Base-by-base conservation (phyloP, 2,113 vertebrate genomes). In the Chaenocephalus aceratus region DNA sequence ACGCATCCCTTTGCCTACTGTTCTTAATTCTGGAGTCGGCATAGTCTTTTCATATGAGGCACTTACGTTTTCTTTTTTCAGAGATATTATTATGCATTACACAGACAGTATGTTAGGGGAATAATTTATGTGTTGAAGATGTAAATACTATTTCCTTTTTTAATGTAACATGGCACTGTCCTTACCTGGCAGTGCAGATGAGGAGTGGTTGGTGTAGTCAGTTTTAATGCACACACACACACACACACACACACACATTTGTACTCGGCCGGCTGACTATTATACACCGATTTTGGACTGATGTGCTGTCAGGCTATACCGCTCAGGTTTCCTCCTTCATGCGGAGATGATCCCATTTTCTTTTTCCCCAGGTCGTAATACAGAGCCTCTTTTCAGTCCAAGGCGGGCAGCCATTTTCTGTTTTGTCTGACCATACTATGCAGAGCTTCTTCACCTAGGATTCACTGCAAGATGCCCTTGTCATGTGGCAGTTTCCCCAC, bases 41-140 rank as follows among this genome's bases (percentile, higher is more conserved):
- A 34, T 86, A 65, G 80, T 72, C 75, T 75, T 89, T 89, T 76
- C 56, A 60, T 66, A 82, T 6, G 64, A 87, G 80, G 85, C 85
- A 87, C 80, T 82, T 89, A 16, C n/a, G 15, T 85, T 54, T 69
- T n/a, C 5, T 44, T 30, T n/a, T 49, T 49, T 58, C 52, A 74
- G 64, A 89, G 66, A 87, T 68, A 64, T 80, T 89, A 57, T 80
- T 80, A 90, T 91, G 90, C 92, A 87, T 94, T 90, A 92, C 82
- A 90, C 78, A 82, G 69, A 82, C 80, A 84, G 75, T 87, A 88
- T 88, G 85, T 86, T 90, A 85, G 88, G 89, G 89, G 86, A 89
- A 81, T 92, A 91, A 94, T 93, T 94, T 93, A 93, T 94, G 88
- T 89, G 86, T 90, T 83, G 69, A 93, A 87, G 87, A 91, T 94